Base-by-base conservation (phyloP, 2,113 vertebrate genomes). In the Mesocricetus auratus region DNA sequence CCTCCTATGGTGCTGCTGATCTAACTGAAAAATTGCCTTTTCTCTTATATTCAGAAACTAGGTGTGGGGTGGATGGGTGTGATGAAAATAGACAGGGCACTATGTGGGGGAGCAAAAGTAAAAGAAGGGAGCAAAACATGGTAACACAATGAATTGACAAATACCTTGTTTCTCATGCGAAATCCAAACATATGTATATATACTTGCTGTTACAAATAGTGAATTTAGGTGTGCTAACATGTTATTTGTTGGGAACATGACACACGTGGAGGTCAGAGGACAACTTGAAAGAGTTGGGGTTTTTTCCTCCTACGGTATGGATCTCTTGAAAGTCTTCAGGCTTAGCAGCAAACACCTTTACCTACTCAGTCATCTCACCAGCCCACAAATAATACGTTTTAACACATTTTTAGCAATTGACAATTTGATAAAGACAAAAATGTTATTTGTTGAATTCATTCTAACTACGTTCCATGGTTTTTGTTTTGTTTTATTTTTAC, bases 1-100 rank as follows among this genome's bases (percentile, higher is more conserved):
- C 99, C 94, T 98, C 99, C 99, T 93, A 62, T 56, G 58, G 85
- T 29, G 47, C 58, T 60, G 86, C 22, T 56, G 31, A 56, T 56
- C 33, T 8, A n/a, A 56, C 19, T 22, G 50, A 82, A 15, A 82
- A 58, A 26, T 39, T 39, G 15, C 36, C 12, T 53, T 5, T 56
- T 36, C 21, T 58, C 53, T 58, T 24, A 81, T 9, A 19, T n/a
- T 81, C 53, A 58, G 21, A 58, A n/a, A n/a, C 7, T 26, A 64
- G 62, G 5, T 56, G 74, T 31, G 42, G 17, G 39, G 36, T 36
- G 50, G 47, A 5, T 47, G 47, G 47, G 5, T 47, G 47, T 47
- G 47, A 47, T 47, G 47, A 56, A 58, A 17, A 56, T 9, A 83
- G 56, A 26, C 60, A 62, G 56, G n/a, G 8, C 19, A 47, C 39